These are phyloP conservation scores for Cheilinus undulatus DNA, from an alignment of 2,113 vertebrate genomes.

Conservation along the genomic window DNA sequence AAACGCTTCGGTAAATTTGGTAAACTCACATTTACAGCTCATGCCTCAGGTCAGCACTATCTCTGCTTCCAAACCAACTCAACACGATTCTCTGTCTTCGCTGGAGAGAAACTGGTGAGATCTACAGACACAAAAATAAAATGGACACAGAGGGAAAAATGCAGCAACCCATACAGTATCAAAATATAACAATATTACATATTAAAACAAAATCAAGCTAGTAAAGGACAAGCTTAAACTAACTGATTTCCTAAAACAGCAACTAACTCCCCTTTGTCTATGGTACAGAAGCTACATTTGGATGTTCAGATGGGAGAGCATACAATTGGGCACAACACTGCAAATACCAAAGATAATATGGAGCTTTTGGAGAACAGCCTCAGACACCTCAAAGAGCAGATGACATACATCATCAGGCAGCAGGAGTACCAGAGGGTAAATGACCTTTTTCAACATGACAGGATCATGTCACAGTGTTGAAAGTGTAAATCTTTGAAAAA, in stretches of 20 bases:
- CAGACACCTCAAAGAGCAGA: constrained; percentile 86
- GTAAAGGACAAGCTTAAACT: no score
- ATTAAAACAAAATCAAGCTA: no score
- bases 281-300: constrained; percentile 87
- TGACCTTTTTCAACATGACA: not conserved
- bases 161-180: not conserved
- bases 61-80: constrained; percentile 92
- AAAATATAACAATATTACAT: not conserved
- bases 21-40: constrained; percentile 89
- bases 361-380: constrained; percentile 83
- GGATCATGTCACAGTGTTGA: no score
- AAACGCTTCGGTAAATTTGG: constrained; percentile 87
- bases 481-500: not conserved
- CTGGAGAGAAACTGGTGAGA: constrained; percentile 88
- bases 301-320: constrained; percentile 91
- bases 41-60: constrained; percentile 86
- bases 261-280: not conserved
- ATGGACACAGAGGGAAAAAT: not conserved
- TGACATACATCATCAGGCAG: constrained; percentile 86
- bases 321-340: constrained; percentile 74
- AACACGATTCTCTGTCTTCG: constrained; percentile 86
- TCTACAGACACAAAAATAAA: constrained; percentile 14
- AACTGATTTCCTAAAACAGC: not conserved
- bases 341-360: constrained; percentile 88
- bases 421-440: constrained; percentile 92